Conservation (phyloP, 2,113 vertebrate genomes). For the Lucifuga dentata region DNA sequence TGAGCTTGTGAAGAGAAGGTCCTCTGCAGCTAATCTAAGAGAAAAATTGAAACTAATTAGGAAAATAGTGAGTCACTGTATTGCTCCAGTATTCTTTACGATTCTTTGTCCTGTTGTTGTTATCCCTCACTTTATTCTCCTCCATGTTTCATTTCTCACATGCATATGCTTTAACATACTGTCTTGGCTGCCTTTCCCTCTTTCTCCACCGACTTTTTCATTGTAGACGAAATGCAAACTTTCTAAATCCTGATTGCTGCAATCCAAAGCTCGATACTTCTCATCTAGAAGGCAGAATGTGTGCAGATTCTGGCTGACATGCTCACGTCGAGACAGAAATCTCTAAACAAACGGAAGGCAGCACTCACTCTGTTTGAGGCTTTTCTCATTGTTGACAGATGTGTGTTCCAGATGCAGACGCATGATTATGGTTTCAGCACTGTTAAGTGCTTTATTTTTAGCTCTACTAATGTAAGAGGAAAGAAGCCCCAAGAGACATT, state of each 20-base stretch:
- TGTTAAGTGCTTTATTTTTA: not conserved
- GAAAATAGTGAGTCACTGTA: not conserved
- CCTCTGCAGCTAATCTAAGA: slow-evolving; percentile 17
- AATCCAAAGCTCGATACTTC: slow-evolving; percentile 25
- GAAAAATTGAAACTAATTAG: slow-evolving; percentile 14
- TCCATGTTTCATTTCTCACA: not conserved
- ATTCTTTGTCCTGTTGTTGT: not conserved
- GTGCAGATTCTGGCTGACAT: slow-evolving; percentile 27
- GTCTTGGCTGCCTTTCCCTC: slow-evolving; percentile 7
- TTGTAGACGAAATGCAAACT: slow-evolving; percentile 58
- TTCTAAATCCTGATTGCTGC: slow-evolving; percentile 36
- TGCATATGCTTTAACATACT: not conserved
- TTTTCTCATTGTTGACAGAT: not conserved
- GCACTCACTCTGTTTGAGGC: slow-evolving; percentile 34
- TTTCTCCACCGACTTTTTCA: slow-evolving; percentile 16
- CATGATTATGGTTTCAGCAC: not conserved
- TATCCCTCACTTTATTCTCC: slow-evolving; percentile 12
- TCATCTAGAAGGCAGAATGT: slow-evolving; percentile 39
- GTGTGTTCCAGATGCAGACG: slow-evolving; percentile 2
- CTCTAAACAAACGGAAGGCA: slow-evolving; percentile 56
- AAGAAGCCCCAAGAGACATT: not conserved
- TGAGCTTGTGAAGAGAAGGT: not conserved
- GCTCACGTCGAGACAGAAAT: slow-evolving; percentile 31
- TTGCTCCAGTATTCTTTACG: not conserved
- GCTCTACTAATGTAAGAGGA: not conserved